Base-by-base conservation (phyloP, 2,797 vertebrate species). In the Phoeniculus purpureus region DNA sequence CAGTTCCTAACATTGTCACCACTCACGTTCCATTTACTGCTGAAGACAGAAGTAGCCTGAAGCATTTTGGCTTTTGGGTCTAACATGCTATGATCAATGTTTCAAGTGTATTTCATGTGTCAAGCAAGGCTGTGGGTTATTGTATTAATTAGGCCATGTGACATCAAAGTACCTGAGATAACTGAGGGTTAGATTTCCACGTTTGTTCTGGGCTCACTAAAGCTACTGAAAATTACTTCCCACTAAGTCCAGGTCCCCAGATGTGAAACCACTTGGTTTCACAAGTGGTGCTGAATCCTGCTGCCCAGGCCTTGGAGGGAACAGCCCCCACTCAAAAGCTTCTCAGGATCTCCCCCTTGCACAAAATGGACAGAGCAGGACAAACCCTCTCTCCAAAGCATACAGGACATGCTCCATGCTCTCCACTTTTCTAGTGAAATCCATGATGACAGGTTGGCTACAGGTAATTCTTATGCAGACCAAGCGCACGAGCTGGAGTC, bases 31-130 rank as follows among this genome's bases (percentile, higher is more conserved):
- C 50, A 37, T 92, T 75, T 68, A 65, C 59, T 45, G 6, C 1
- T 62, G 59, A 70, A 78, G 66, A 89, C 0, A 0, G 70, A 12
- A 78, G 45, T 45, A 83, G 76, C 55, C 81, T 78, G 59, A 89
- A 90, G 87, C 48, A n/a, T 92, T 89, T 22, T 81, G 87, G 82
- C 71, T 92, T 45, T 52, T 52, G 55, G 23, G 45, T 90, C 75
- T 87, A 76, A 74, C 0, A 0, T 37, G 51, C 72, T 81, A 54
- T 51, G 75, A 96, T 77, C 74, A 58, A 54, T 64, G 65, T 80
- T 85, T 77, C 72, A 85, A 81, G 37, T 11, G 26, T 62, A 79
- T 71, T 89, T 89, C 56, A 59, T 0, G 5, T 27, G 32, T 58
- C 70, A 94, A 73, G 40, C 85, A 87, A 40, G 15, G 40, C 56